Evolutionary conservation across 1,140 invertebrate species (phyloP), one percentile per base, ranked within the genome.

Genomic region (Polypedilum vanderplanki): DNA sequence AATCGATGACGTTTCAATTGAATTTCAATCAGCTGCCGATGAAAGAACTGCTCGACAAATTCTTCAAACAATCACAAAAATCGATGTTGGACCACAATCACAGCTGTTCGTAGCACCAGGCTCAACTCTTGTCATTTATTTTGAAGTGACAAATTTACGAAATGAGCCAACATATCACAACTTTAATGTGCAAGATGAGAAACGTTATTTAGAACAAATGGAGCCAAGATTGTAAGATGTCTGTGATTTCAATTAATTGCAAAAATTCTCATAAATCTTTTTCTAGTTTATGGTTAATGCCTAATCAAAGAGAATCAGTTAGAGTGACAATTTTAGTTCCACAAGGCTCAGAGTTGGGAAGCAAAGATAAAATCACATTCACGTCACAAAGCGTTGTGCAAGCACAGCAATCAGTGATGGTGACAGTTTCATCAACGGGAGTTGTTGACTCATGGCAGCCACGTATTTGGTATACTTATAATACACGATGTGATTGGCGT

Each of bases 301-400:
- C 87, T 12, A 84, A 83, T 20, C 84, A 87, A 77, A 87, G 85
- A 1, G 79, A 78, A 0, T 85, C 82, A 7, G 85, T 89, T 3
- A 81, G 83, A 0, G 83, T 90, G 1, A 85, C 82, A 12, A 78
- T 88, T 0, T 64, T 81, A 10, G 83, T 88, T 18, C 84, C 86
- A 0, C 20, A 79, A 2, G 80, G 78, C 3, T 83, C 83, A 0
- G 79, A 83, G 1, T 80, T 84, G 12, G 84, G 86, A 7, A 84
- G 83, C 0, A 83, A 85, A 3, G 87, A 88, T 75, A 83, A 84
- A 8, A 83, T 90, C 41, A 88, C 85, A 1, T 85, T 90, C 77
- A 81, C 85, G 65, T 82, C 79, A 78, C 81, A 85, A 78, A 80
- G 85, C 75, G 77, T 77, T 77, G 79, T 80, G 18, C 79, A 78